Conservation (phyloP, 2,888 invertebrate species). For the Sarcophaga caerulescens region DNA sequence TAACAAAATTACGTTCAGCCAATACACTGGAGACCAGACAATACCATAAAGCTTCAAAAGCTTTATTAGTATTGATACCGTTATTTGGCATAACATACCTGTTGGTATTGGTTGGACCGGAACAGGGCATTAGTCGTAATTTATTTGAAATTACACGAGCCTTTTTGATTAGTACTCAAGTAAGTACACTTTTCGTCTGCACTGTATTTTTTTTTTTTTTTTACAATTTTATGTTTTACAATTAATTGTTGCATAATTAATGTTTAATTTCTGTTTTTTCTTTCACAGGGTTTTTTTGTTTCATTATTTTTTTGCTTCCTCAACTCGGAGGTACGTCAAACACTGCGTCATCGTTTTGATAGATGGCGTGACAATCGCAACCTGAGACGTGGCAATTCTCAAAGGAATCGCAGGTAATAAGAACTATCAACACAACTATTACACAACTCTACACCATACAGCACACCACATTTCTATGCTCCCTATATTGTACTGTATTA, state of each 20-base stretch:
- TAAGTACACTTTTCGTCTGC: conserved; percentile 78
- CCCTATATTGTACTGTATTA: no score
- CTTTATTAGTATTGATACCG: conserved; percentile 94
- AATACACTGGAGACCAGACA: conserved; percentile 95
- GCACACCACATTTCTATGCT: background rate
- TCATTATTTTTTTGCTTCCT: conserved; percentile 96
- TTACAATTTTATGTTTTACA: background rate
- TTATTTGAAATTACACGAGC: conserved; percentile 90
- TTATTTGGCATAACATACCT: conserved; percentile 95
- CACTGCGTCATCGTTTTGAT: conserved; percentile 90
- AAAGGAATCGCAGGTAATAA: conserved; percentile 78
- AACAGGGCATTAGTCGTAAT: conserved; percentile 87
- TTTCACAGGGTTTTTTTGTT: conserved; percentile 90
- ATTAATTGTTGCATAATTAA: conserved; percentile 19
- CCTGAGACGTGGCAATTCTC: conserved; percentile 76
- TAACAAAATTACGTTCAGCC: conserved; percentile 95
- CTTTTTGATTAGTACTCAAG: conserved; percentile 94
- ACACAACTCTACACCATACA: background rate
- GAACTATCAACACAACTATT: background rate
- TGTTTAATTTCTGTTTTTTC: conserved; percentile 13
- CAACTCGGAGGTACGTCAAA: conserved; percentile 94
- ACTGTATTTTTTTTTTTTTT: background rate
- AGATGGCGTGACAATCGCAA: conserved; percentile 85
- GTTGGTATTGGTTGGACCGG: conserved; percentile 90
- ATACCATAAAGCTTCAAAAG: conserved; percentile 94